phyloP scores from a whole-genome alignment of 1,140 invertebrate genomes.

The Drosophila azteca region DNA sequence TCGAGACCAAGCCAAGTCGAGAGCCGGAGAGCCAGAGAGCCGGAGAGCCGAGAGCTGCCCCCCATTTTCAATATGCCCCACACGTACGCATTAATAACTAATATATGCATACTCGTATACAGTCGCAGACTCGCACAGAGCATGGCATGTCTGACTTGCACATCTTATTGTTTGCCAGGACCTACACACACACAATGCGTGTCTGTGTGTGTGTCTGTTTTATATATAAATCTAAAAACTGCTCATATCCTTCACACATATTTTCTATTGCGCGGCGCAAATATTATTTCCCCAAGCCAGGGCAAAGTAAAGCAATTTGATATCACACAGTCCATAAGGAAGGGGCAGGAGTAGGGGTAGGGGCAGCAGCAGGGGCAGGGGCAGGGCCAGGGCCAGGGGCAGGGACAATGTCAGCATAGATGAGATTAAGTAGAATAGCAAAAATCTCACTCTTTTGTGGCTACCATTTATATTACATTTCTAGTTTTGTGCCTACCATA shows the following conservation, averaged over 20 bases:
- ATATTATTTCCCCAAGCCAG: conserved; percentile 77
- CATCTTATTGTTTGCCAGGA: conserved; percentile 69
- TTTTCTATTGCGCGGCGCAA: conserved; percentile 69
- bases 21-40: conserved; percentile 14
- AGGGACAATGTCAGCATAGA: not conserved
- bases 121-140: conserved; percentile 50
- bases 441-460: conserved; percentile 33
- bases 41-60: conserved; percentile 57
- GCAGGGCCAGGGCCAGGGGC: not conserved
- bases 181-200: conserved; percentile 13
- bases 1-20: too few species aligned
- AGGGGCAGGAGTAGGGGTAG: too few species aligned
- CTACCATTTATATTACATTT: conserved; percentile 71
- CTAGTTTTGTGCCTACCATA: conserved; percentile 10
- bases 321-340: conserved; percentile 14
- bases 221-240: conserved; percentile 75
- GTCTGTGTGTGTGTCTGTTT: not conserved
- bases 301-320: conserved; percentile 29
- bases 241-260: conserved; percentile 61
- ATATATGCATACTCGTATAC: conserved; percentile 72
- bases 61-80: conserved; percentile 77
- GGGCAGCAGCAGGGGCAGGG: too few species aligned
- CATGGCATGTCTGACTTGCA: conserved; percentile 25
- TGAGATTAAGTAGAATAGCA: too few species aligned
- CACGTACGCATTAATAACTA: conserved; percentile 82